phyloP scores from a whole-genome alignment of 1,140 invertebrate species.

The Nasonia longicornis region DNA sequence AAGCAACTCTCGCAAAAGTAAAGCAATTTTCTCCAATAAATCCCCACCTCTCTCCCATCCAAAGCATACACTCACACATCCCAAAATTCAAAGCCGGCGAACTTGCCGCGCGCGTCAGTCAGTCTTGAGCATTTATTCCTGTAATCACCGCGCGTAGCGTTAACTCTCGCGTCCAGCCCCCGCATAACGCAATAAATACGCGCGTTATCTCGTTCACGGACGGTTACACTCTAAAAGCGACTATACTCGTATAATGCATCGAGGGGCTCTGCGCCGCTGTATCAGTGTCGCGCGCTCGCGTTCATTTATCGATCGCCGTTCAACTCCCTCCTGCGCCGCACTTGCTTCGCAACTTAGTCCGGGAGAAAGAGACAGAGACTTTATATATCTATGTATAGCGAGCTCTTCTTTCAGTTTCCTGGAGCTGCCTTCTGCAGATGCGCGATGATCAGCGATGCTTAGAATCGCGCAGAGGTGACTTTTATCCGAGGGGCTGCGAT shows the following conservation, averaged over 20 bases:
- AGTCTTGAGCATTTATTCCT: too few species aligned
- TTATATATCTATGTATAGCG: too few species aligned
- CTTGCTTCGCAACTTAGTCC: background rate
- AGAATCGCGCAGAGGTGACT: too few species aligned
- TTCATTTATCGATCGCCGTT: constrained; percentile 60
- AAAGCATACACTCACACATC: too few species aligned
- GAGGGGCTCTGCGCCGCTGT: constrained; percentile 39
- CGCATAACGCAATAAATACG: constrained; percentile 46
- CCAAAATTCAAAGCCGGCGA: too few species aligned
- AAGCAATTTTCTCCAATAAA: constrained; percentile 36
- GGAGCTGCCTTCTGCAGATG: too few species aligned
- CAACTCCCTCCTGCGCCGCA: constrained; percentile 41
- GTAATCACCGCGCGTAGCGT: constrained; percentile 10
- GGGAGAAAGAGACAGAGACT: background rate
- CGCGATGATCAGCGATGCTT: too few species aligned
- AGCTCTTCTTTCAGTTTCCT: too few species aligned
- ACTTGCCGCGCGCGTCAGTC: too few species aligned
- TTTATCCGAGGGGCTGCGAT: too few species aligned
- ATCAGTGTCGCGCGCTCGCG: constrained; percentile 45
- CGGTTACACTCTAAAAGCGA: constrained; percentile 60
- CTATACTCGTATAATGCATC: constrained; percentile 48
- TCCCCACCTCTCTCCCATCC: background rate
- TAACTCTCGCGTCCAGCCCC: too few species aligned
- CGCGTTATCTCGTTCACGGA: constrained; percentile 61
- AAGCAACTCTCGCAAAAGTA: background rate